Base-by-base conservation (phyloP, 92 coral and sea anemone genomes). In the Galaxea fascicularis region DNA sequence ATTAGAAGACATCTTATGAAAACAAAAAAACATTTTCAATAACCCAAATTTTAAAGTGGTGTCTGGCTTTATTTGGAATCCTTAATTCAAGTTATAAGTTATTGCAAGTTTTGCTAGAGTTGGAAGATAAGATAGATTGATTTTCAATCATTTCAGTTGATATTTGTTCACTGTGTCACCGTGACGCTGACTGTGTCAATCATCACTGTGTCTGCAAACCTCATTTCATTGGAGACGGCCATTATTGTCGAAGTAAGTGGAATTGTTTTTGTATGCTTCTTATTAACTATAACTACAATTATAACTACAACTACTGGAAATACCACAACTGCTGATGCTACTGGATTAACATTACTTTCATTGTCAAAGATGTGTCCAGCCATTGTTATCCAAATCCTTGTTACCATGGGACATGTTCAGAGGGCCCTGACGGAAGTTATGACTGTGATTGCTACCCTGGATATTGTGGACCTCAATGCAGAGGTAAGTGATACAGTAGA, bases 351-450 rank as follows among this genome's bases (percentile, higher is more conserved):
- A 35, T 35, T 35, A 35, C 41, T 35, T 35, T 35, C 6, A n/a
- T 35, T 35, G 41, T 6, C 41, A 35, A 82, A 93, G 97, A 62
- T 44, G 67, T 39, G 15, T 60, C 73, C 11, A 86, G 87, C 35
- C 93, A 90, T 5, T 95, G 98, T 71, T 65, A 82, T 54, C 98
- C 95, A 12, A 95, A 94, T 56, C 98, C 98, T 10, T 95, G 98
- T 24, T 92, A 92, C 82, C 82, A 94, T 49, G 98, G 89, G 7
- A 94, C 95, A 54, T 95, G 98, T 77, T 74, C 78, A 13, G 90
- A 65, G 57, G 95, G 94, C 3, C 92, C 88, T 21, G 95, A 90
- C 45, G 94, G 86, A 20, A 92, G 92, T 76, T 95, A 80, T 78
- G 98, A 95, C 62, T 95, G 98, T 28, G 85, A 76, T 57, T 95